These are phyloP conservation scores for Callaeas wilsoni DNA, from an alignment of 2,113 vertebrate genomes.

Conservation along the genomic window DNA sequence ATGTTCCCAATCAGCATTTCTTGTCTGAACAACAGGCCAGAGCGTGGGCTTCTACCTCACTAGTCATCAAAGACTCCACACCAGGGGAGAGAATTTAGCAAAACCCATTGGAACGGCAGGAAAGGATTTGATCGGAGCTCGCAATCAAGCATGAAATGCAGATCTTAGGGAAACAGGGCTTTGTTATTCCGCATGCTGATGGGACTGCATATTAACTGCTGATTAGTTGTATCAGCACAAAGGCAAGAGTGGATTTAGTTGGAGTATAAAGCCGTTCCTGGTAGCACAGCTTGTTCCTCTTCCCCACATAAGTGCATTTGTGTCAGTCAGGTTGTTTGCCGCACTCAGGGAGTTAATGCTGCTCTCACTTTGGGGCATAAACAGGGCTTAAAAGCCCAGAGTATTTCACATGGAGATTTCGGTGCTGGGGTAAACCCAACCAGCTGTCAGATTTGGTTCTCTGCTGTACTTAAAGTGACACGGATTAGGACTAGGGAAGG, in stretches of 20 bases:
- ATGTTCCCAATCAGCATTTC: background rate
- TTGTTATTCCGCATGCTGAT: background rate
- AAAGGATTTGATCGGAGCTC: background rate
- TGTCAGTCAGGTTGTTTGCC: background rate
- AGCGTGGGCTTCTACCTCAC: background rate
- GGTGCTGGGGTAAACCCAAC: background rate
- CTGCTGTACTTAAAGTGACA: background rate
- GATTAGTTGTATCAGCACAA: slow-evolving; percentile 4
- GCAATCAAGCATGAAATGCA: slow-evolving; percentile 22
- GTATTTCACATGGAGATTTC: background rate
- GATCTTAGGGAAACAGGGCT: slow-evolving; percentile 10
- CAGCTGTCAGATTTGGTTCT: slow-evolving; percentile 19
- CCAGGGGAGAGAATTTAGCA: background rate
- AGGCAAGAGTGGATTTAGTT: background rate
- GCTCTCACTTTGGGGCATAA: slow-evolving; percentile 10
- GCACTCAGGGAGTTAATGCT: background rate
- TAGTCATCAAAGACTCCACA: slow-evolving; percentile 10
- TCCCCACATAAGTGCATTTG: background rate
- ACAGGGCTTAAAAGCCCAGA: background rate
- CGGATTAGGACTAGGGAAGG: background rate
- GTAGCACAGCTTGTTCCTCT: background rate
- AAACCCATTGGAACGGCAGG: background rate
- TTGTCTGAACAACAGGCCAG: background rate
- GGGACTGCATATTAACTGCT: slow-evolving; percentile 35
- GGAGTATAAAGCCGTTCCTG: background rate